phyloP scores from a whole-genome alignment of 2,888 invertebrate genomes.

The Orchesellides sinensis region DNA sequence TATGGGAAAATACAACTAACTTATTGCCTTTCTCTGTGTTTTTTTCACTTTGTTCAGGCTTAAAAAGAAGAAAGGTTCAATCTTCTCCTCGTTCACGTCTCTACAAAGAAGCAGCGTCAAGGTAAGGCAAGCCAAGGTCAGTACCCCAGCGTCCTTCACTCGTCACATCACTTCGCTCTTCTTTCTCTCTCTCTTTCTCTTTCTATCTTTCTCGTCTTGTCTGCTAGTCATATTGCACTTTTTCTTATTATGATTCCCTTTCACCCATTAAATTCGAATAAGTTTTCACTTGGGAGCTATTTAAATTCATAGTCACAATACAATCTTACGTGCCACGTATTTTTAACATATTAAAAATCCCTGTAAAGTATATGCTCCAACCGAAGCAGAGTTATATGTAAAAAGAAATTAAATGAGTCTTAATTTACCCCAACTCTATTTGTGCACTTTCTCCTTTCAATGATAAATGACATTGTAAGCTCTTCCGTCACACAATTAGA shows the following conservation, averaged over 20 bases:
- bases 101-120: constrained; percentile 98
- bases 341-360: not conserved
- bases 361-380: not conserved
- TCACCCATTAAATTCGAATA: not conserved
- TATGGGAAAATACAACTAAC: not conserved
- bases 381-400: too few relatives aligned
- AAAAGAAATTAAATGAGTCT: too few relatives aligned
- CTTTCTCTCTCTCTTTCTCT: constrained; percentile 18
- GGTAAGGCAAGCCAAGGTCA: constrained; percentile 78
- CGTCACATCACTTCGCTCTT: constrained; percentile 28
- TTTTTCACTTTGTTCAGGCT: constrained; percentile 83
- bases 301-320: too few relatives aligned
- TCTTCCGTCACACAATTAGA: too few relatives aligned
- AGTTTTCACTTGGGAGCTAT: too few relatives aligned
- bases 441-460: too few relatives aligned
- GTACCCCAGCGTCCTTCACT: constrained; percentile 36
- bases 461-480: too few relatives aligned
- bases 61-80: constrained; percentile 97
- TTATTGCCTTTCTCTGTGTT: constrained; percentile 33
- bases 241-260: not conserved
- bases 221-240: not conserved
- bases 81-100: constrained; percentile 97
- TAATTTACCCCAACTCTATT: too few relatives aligned
- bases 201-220: not conserved
- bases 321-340: too few relatives aligned